Evolutionary conservation across 1,140 invertebrate genomes (phyloP).

Genomic region (Delia radicum): DNA sequence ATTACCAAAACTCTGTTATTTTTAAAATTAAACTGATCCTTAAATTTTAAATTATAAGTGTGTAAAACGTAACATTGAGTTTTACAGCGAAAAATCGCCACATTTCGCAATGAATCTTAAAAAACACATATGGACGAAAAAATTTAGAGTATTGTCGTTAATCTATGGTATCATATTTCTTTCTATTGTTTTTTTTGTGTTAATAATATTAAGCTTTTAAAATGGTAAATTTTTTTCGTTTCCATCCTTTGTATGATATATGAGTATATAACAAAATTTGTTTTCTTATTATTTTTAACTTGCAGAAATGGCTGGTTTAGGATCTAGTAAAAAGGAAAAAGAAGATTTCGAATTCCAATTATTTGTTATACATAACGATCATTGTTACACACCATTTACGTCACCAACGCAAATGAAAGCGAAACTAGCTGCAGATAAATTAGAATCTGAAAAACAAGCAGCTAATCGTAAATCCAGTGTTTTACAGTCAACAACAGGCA

Average conservation of each 20-base stretch:
- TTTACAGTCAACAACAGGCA: slow-evolving; percentile 27
- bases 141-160: no score
- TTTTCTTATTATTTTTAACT: slow-evolving; percentile 12
- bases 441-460: slow-evolving; percentile 36
- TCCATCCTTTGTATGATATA: no score
- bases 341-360: slow-evolving; percentile 45
- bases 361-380: slow-evolving; percentile 64
- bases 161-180: no score
- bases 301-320: slow-evolving; percentile 50
- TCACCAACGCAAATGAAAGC: slow-evolving; percentile 59
- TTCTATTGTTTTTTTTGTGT: no score
- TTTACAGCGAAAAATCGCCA: no score
- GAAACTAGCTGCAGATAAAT: slow-evolving; percentile 41
- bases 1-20: no score
- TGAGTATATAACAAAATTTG: no score
- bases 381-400: slow-evolving; percentile 66
- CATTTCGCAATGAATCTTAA: no score
- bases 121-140: no score
- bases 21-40: no score
- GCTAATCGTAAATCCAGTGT: slow-evolving; percentile 5
- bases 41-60: no score
- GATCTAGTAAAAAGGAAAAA: slow-evolving; percentile 38
- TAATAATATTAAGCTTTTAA: background rate
- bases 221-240: background rate
- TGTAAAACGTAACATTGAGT: no score